phyloP scores from a whole-genome alignment of 2,113 vertebrate species.

The Pogona vitticeps region DNA sequence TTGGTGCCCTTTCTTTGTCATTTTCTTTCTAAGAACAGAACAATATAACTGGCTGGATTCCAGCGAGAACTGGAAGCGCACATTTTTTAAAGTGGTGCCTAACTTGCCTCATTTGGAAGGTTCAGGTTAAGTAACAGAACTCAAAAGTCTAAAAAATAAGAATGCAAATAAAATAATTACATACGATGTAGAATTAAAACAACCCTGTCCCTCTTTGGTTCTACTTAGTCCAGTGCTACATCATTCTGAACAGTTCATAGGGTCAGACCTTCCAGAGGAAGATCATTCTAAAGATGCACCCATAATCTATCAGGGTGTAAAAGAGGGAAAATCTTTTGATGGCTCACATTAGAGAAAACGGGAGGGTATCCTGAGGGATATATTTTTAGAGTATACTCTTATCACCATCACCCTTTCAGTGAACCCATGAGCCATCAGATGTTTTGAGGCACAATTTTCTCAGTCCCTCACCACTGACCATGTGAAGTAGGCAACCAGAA shows the following conservation, averaged over 20 bases:
- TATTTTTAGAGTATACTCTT: background rate
- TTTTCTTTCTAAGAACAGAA: background rate
- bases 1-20: background rate
- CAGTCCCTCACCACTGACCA: background rate
- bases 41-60: background rate
- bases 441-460: background rate
- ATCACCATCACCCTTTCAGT: background rate
- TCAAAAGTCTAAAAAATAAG: background rate
- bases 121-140: background rate
- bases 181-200: background rate
- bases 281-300: no score
- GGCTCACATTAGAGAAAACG: background rate
- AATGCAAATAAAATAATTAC: background rate
- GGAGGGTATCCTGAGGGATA: background rate
- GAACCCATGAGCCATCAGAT: background rate
- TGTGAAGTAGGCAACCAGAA: background rate
- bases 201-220: background rate
- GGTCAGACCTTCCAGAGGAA: background rate
- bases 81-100: background rate
- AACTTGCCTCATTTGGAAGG: background rate
- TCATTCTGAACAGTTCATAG: background rate
- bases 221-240: background rate
- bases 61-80: background rate
- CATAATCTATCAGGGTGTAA: background rate
- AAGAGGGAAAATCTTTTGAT: background rate